Percentiles rank a stretch among this genome's conserved stretches.
Evolutionary conservation across 2,113 vertebrate species (phyloP).

Genomic region (Pterophyllum scalare): DNA sequence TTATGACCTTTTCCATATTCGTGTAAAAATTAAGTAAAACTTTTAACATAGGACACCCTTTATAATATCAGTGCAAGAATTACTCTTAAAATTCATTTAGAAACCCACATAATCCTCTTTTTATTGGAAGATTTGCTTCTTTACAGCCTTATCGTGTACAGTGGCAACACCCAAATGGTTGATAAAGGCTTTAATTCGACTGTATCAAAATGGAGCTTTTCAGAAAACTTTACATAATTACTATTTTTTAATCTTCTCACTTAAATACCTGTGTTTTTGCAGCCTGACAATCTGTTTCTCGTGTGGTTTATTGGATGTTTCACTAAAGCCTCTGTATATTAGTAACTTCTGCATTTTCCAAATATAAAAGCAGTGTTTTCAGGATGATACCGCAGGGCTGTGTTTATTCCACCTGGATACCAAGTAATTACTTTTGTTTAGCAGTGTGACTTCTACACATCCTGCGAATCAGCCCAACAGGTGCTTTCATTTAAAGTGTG

Average conservation of each 20-base stretch:
- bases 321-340: not conserved
- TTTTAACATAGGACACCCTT: not conserved
- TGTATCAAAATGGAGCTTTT: not conserved
- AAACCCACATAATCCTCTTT: conserved; percentile 18
- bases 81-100: not conserved
- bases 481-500: not conserved
- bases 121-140: not conserved
- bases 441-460: not conserved
- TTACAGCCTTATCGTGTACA: not conserved
- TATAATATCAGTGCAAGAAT: conserved; percentile 8
- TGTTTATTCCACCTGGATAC: not conserved
- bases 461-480: not conserved
- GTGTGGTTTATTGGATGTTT: not conserved
- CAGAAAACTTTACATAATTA: not conserved
- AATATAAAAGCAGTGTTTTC: not conserved
- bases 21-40: too few relatives aligned
- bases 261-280: not conserved
- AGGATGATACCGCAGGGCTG: not conserved
- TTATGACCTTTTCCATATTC: not conserved
- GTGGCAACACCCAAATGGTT: not conserved
- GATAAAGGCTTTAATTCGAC: not conserved
- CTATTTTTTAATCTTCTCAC: not conserved
- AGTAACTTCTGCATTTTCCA: not conserved
- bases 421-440: not conserved
- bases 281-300: not conserved